Base-by-base conservation (phyloP, 2,797 vertebrate genomes). In the Pterois miles region DNA sequence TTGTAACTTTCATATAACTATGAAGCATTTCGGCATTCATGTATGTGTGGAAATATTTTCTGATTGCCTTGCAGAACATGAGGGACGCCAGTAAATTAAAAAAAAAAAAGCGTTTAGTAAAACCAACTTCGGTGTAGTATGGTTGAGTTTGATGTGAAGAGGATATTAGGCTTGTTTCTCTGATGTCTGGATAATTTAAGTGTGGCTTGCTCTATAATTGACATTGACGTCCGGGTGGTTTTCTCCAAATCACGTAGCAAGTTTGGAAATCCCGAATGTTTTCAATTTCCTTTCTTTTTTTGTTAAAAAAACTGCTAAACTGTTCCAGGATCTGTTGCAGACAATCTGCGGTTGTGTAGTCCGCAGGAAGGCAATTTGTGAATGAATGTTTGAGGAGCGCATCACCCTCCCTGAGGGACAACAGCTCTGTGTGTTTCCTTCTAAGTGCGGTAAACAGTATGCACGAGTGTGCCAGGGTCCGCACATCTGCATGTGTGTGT, bases 291-390 rank as follows among this genome's bases (percentile, higher is more conserved):
- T 8, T 48, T 48, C 71, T 82, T 78, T 67, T 72, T 78, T 52
- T 53, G 14, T 60, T 36, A 20, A 14, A 29, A 43, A 71, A 68
- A 67, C 14, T 13, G 38, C 57, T 81, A 46, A 87, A 85, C 60
- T 27, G 34, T 84, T 76, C 78, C 85, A 81, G 56, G 78, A 79
- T 87, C 76, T 71, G 69, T 60, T 84, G 72, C 69, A 82, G 86
- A 85, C 73, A 53, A 59, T 85, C 87, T 90, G 92, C 36, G 89
- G 91, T 88, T 27, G 31, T 74, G 82, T 84, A 71, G 66, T 73
- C 76, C n/a, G 16, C 75, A 88, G 68, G 60, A 81, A 78, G 68
- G 71, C 76, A 87, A 89, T 90, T 91, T 88, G 88, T 89, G 83
- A 89, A 87, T 86, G 80, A 79, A 87, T 81, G 56, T 83, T 86